These are phyloP conservation scores for Tortrix viridana DNA, from an alignment of 2,888 invertebrate species.

Conservation along the genomic window DNA sequence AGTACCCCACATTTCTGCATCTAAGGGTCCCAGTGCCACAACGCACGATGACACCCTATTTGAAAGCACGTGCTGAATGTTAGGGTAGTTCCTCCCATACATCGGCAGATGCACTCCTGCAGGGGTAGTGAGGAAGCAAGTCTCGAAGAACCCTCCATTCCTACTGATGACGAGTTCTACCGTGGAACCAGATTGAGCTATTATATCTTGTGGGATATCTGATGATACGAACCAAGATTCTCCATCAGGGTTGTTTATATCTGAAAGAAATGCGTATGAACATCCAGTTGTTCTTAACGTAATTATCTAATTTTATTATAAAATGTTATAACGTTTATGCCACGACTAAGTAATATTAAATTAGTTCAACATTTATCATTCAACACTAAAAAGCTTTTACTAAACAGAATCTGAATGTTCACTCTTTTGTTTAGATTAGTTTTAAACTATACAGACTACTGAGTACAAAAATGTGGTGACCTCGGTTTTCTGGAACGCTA, in stretches of 20 bases:
- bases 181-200: slow-evolving; percentile 10
- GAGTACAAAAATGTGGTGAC: too few species aligned
- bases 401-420: too few species aligned
- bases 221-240: slow-evolving; percentile 29
- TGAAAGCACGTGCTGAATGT: slow-evolving; percentile 28
- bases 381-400: too few species aligned
- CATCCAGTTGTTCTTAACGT: too few species aligned
- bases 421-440: too few species aligned
- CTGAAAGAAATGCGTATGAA: slow-evolving; percentile 4
- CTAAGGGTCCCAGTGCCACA: slow-evolving; percentile 25
- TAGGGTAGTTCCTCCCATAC: slow-evolving; percentile 31
- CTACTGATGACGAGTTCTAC: slow-evolving; percentile 21
- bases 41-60: slow-evolving; percentile 30
- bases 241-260: slow-evolving; percentile 25
- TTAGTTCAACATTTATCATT: too few species aligned
- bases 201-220: slow-evolving; percentile 14
- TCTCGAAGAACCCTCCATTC: slow-evolving; percentile 28
- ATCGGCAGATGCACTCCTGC: slow-evolving; percentile 25
- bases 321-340: not conserved
- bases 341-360: too few species aligned
- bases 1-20: slow-evolving; percentile 28
- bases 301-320: not conserved
- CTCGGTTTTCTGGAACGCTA: too few species aligned
- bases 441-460: too few species aligned
- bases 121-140: slow-evolving; percentile 29